Base-by-base conservation (phyloP, 1,140 invertebrate genomes). In the Tetragonula clypearis region DNA sequence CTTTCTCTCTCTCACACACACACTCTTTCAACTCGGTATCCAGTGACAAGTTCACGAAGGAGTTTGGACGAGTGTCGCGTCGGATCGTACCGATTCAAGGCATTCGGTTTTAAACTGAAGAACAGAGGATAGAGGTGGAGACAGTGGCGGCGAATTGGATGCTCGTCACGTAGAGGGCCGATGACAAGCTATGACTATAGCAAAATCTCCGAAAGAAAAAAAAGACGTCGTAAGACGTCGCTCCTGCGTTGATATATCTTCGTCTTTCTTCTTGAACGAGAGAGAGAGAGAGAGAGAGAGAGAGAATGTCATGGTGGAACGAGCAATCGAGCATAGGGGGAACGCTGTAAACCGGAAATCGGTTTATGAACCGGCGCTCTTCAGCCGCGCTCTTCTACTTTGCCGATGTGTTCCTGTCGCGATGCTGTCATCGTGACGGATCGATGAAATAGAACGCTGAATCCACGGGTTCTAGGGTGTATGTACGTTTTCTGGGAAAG, bases 161-260 rank as follows among this genome's bases (percentile, higher is more conserved):
- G 82, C 82, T 79, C 75, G 82, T 78, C 82, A 79, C 82, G 82
- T 84, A 71, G 75, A 55, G 75, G 12, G n/a, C 26, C 41, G 75
- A 66, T 71, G 82, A 79, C 82, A 79, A 53, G 75, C 66, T 84
- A 79, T 75, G 79, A 84, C 82, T 71, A 79, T 84, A 68, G 55
- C 71, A 41, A 79, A 72, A 58, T 66, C 75, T 35, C 3, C 26
- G 41, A 11, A 21, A 84, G 66, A 66, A 71, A 84, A 30, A 23
- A 55, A 60, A 58, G 35, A 35, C n/a, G 35, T 35, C 3, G 35
- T 4, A 35, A 35, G 21, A 56, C 56, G 26, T 75, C 74, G 19
- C 79, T 23, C 23, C 23, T 41, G 41, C 35, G 15, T 65, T 35
- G 30, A 62, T 60, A 21, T 53, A 15, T 23, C 21, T 26, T 30